Base-by-base conservation (phyloP, 2,888 invertebrate genomes). In the Iphiclides podalirius region DNA sequence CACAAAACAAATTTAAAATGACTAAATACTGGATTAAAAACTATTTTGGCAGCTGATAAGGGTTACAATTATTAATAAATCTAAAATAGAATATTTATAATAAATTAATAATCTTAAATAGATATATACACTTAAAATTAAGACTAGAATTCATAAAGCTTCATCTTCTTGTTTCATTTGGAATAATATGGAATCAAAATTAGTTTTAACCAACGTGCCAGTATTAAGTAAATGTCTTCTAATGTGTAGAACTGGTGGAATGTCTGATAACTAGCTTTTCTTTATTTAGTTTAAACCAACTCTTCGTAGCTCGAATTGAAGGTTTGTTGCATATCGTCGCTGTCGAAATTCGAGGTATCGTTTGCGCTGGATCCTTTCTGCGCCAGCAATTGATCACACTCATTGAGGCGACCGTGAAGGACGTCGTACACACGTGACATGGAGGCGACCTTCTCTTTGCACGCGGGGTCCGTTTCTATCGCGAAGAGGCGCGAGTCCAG, bases 401-500 rank as follows among this genome's bases (percentile, higher is more conserved):
- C 85, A 16, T 83, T 88, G 26, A 90, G 63, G 9, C 79, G 73
- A 0, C 80, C 84, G 47, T 89, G 89, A 12, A 90, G 63, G 0
- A 82, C 75, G 31, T 89, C 83, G 39, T 90, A 90, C 0, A 89
- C 86, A 1, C 86, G 72, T 0, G 86, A 87, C 86, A 90, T 85
- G 0, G 88, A 88, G 0, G 82, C 78, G 0, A 89, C 89, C 57
- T 90, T 90, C 57, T 89, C 89, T 54, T 89, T 89, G 57, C 88
- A 88, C 0, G 83, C 66, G 0, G 87, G 87, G 57, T 90, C 89
- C 1, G 84, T 85, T 64, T 89, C 89, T 44, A 89, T 88, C 0
- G 89, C 85, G 52, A 90, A 89, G 0, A 90, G 70, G 28, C 89
- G 72, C 0, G 89, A 89, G 62, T 90, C 89, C 2, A 90, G 63